These are phyloP conservation scores for Rhinogobio ventralis DNA, from an alignment of 2,797 vertebrate genomes.

Conservation along the genomic window DNA sequence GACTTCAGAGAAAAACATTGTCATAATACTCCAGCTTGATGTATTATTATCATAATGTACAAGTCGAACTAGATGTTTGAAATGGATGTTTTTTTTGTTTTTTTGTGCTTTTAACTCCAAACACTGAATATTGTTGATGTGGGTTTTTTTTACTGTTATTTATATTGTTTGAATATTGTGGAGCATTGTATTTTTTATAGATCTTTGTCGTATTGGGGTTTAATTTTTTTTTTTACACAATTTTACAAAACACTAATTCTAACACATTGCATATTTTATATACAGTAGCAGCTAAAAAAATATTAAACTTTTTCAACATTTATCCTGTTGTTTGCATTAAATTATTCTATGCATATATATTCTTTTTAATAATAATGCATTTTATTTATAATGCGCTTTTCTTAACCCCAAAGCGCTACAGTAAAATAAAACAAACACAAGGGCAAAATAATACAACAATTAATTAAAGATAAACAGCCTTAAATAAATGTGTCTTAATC, in stretches of 20 bases:
- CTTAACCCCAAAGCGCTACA: no score
- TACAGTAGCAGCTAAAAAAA: not conserved
- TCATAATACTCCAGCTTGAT: not conserved
- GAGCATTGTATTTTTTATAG: not conserved
- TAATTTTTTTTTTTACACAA: not conserved
- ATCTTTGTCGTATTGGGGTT: not conserved
- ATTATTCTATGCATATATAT: not conserved
- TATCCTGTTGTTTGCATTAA: not conserved
- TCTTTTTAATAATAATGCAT: no score
- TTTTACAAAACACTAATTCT: not conserved
- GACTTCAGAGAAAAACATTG: slow-evolving; percentile 18
- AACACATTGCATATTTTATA: not conserved
- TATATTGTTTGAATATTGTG: not conserved
- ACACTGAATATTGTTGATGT: not conserved
- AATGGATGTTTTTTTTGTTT: not conserved
- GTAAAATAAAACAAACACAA: no score
- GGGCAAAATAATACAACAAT: no score
- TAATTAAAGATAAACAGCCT: no score
- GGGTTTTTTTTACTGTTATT: not conserved
- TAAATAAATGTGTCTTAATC: no score
- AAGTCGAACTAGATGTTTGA: not conserved
- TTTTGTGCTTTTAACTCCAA: not conserved
- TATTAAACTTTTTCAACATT: not conserved
- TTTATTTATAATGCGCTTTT: no score
- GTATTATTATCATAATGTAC: not conserved